phyloP scores from a whole-genome alignment of 2,797 vertebrate species.

The Sebastes steindachneri region DNA sequence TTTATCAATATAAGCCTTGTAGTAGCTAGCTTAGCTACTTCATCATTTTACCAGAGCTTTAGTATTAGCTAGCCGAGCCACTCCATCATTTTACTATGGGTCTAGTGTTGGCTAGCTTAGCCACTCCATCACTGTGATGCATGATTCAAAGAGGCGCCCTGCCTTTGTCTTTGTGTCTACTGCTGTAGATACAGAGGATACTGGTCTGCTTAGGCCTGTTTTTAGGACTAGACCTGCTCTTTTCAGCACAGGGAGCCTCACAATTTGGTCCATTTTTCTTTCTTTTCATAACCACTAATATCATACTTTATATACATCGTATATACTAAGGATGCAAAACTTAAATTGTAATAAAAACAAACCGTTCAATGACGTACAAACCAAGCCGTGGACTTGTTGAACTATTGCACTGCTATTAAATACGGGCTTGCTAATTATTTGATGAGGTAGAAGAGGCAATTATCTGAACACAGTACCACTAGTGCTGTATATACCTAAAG shows the following conservation, averaged over 20 bases:
- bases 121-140: slow-evolving; percentile 50
- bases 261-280: not conserved
- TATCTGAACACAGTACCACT: no score
- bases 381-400: no score
- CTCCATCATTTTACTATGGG: slow-evolving; percentile 30
- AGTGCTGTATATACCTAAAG: not conserved
- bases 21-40: slow-evolving; percentile 26
- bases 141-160: slow-evolving; percentile 16
- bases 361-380: no score
- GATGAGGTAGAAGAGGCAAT: no score
- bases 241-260: not conserved
- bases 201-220: not conserved
- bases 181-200: not conserved
- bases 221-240: not conserved
- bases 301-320: not conserved
- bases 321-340: no score
- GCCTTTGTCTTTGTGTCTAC: slow-evolving; percentile 32
- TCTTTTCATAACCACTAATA: not conserved
- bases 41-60: slow-evolving; percentile 27
- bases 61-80: slow-evolving; percentile 1
- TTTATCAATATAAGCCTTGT: slow-evolving; percentile 28
- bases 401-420: no score
- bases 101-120: slow-evolving; percentile 11
- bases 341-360: no score
- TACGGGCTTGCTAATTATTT: no score